A percentile compares a stretch with the other conserved stretches of the same genome.
These are phyloP conservation scores for Erebia epiphron DNA, from an alignment of 2,888 invertebrate species.

Conservation along the genomic window DNA sequence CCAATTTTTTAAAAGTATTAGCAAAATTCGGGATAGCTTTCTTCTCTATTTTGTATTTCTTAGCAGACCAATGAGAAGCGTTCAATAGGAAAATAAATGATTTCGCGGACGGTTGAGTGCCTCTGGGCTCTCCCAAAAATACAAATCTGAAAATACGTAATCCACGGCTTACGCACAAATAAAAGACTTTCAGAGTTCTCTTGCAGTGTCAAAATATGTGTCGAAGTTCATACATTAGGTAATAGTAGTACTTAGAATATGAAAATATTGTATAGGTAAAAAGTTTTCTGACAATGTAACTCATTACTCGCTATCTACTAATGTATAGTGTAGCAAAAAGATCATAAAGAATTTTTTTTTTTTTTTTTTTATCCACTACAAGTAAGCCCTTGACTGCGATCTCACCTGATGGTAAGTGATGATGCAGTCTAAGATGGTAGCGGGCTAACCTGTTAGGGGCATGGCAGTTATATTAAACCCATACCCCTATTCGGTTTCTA, in stretches of 20 bases:
- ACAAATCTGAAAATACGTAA: slow-evolving; percentile 30
- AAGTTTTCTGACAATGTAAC: slow-evolving; percentile 14
- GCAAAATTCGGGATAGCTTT: slow-evolving; percentile 21
- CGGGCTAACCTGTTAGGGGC: too few species aligned
- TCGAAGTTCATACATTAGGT: slow-evolving; percentile 3
- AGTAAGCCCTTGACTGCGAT: too few species aligned
- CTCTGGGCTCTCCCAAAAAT: slow-evolving; percentile 27
- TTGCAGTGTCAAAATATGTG: not conserved
- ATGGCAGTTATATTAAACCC: too few species aligned
- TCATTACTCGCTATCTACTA: slow-evolving; percentile 6
- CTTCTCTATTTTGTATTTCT: slow-evolving; percentile 36
- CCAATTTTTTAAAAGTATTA: slow-evolving; percentile 29
- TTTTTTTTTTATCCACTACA: too few species aligned
- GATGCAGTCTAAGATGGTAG: too few species aligned
- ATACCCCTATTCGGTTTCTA: too few species aligned
- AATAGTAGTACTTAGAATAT: not conserved
- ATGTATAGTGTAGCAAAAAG: slow-evolving; percentile 11
- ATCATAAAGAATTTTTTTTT: not conserved
- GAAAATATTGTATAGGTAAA: slow-evolving; percentile 15
- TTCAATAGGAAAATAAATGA: slow-evolving; percentile 41
- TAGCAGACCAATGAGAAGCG: slow-evolving; percentile 34
- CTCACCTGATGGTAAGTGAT: too few species aligned
- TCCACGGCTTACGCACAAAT: slow-evolving; percentile 20
- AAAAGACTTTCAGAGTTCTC: slow-evolving; percentile 1
- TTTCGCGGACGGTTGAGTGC: slow-evolving; percentile 34